These are phyloP conservation scores for Burhinus bistriatus DNA, from an alignment of 2,113 vertebrate species.

Conservation along the genomic window DNA sequence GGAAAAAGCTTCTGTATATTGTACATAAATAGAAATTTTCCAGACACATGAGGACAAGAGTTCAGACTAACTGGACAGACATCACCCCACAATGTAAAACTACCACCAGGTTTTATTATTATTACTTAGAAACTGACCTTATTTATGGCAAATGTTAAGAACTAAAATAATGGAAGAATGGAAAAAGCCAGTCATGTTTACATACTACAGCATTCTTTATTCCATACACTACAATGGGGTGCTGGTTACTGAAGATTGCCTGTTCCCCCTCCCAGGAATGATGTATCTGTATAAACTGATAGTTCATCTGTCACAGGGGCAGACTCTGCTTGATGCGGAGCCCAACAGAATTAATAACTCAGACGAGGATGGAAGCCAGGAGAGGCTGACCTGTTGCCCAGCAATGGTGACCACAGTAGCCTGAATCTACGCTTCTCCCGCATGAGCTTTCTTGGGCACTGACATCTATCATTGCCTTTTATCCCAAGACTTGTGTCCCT, in stretches of 20 bases:
- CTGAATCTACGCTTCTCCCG: background rate
- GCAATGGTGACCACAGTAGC: background rate
- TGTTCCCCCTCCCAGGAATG: background rate
- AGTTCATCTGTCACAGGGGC: background rate
- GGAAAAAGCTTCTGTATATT: background rate
- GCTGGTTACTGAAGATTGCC: background rate
- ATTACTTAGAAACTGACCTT: background rate
- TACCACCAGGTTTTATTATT: background rate
- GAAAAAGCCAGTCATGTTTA: background rate
- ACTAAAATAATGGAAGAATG: background rate
- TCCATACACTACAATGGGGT: fast-evolving
- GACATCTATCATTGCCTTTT: background rate
- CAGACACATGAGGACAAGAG: background rate
- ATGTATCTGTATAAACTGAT: background rate
- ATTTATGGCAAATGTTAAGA: background rate
- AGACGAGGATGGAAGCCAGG: background rate
- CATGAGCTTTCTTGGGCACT: background rate
- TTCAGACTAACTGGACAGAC: constrained; percentile 1
- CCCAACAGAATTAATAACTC: background rate
- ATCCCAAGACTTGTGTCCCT: background rate
- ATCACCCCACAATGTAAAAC: background rate
- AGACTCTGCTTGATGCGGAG: background rate
- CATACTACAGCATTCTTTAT: background rate
- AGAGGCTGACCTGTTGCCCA: background rate
- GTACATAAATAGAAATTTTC: constrained; percentile 18